These are phyloP conservation scores for Penaeus monodon DNA, from an alignment of 2,888 invertebrate genomes.

Conservation along the genomic window DNA sequence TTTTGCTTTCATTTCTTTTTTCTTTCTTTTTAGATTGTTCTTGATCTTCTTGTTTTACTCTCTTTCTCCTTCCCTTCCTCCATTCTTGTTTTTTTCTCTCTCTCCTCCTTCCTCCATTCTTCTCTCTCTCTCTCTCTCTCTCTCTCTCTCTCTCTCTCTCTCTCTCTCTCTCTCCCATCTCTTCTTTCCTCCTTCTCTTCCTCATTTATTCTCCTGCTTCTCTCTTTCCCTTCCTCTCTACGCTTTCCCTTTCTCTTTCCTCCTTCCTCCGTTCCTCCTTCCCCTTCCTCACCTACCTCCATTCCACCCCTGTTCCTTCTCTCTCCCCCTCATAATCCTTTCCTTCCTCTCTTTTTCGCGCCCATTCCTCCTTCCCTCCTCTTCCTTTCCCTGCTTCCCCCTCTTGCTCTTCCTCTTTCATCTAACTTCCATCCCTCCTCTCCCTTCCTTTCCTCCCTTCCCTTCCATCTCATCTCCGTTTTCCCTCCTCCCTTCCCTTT, in stretches of 20 bases:
- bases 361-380: no score
- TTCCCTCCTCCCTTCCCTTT: neutral
- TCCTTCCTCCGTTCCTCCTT: neutral
- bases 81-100: no score
- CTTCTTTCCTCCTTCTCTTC: neutral
- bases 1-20: neutral
- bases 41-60: neutral
- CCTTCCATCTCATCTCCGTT: neutral
- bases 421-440: neutral
- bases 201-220: no score
- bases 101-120: neutral
- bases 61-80: neutral
- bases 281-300: neutral
- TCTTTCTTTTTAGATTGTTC: neutral
- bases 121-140: no score
- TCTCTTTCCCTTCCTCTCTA: no score
- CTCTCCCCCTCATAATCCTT: neutral
- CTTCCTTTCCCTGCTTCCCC: neutral
- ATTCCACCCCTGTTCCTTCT: neutral
- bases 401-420: neutral
- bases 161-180: neutral
- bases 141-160: neutral
- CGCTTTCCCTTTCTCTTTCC: neutral
- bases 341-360: no score
- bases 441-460: no score